Evolutionary conservation across 2,888 invertebrate species (phyloP).

Genomic region (Xiphydria camelus): DNA sequence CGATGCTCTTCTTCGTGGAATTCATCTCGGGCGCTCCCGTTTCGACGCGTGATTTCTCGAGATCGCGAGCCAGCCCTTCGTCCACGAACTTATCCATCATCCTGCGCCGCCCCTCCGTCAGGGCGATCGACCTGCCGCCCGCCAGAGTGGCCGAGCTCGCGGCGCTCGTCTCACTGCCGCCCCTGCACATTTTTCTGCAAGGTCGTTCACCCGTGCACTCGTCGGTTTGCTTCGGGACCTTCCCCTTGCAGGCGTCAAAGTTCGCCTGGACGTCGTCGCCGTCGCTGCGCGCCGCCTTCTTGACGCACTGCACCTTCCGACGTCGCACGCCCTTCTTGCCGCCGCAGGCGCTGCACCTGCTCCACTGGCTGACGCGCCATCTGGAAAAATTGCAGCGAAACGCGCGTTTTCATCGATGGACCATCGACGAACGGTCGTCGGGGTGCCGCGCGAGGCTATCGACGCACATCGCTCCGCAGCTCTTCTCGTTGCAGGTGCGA

Average conservation of each 20-base stretch:
- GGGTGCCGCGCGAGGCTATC: too few relatives aligned
- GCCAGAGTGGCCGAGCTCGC: slow-evolving; percentile 22
- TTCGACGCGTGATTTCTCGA: slow-evolving; percentile 17
- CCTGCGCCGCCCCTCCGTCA: background rate
- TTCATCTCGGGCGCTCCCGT: slow-evolving; percentile 3
- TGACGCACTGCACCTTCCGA: slow-evolving; percentile 60
- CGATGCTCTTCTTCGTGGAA: slow-evolving; percentile 19
- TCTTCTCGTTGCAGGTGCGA: slow-evolving; percentile 58
- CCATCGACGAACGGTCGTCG: too few relatives aligned
- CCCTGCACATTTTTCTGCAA: slow-evolving; percentile 35
- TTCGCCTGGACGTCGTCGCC: slow-evolving; percentile 56
- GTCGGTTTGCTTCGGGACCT: slow-evolving; percentile 36
- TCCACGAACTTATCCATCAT: slow-evolving; percentile 39
- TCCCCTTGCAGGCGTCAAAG: slow-evolving; percentile 39
- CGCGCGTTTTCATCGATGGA: too few relatives aligned
- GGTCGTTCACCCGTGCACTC: slow-evolving; percentile 37
- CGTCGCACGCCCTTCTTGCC: slow-evolving; percentile 56
- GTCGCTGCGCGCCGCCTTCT: slow-evolving; percentile 54
- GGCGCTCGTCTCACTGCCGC: too few relatives aligned
- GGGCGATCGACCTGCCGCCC: slow-evolving; percentile 5
- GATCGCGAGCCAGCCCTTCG: slow-evolving; percentile 30
- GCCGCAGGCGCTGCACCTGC: slow-evolving; percentile 64
- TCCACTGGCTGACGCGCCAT: slow-evolving; percentile 70
- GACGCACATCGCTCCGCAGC: slow-evolving; percentile 58
- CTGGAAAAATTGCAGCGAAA: slow-evolving; percentile 46